Percentiles rank a stretch among this genome's conserved stretches.
These are phyloP conservation scores for Melanotaenia trifasciata DNA, from an alignment of 2,797 vertebrate species.

Conservation along the genomic window DNA sequence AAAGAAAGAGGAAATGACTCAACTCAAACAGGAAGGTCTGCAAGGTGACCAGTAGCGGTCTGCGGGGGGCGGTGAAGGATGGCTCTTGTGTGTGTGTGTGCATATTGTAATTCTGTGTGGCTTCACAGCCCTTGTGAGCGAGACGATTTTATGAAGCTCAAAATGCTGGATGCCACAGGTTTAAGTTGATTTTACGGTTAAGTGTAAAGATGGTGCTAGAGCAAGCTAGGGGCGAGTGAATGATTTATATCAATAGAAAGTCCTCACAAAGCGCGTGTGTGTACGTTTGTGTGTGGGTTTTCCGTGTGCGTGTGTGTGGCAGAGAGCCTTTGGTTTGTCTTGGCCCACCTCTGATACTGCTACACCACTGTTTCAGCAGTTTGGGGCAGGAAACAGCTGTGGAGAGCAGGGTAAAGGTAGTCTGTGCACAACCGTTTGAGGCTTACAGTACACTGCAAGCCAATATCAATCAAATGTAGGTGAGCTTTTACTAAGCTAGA, in stretches of 20 bases:
- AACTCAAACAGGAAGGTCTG: slow-evolving; percentile 80
- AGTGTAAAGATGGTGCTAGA: background rate
- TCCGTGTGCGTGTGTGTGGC: slow-evolving; percentile 31
- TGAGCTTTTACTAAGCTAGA: slow-evolving; percentile 55
- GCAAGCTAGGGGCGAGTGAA: slow-evolving; percentile 1
- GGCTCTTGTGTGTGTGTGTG: slow-evolving; percentile 13
- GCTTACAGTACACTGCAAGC: slow-evolving; percentile 64
- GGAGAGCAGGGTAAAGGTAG: slow-evolving; percentile 68
- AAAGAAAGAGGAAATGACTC: slow-evolving; percentile 82
- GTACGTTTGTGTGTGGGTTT: background rate
- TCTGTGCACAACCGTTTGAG: slow-evolving; percentile 76
- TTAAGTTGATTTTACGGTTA: background rate
- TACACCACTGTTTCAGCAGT: slow-evolving; percentile 81
- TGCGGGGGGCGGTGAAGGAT: slow-evolving; percentile 39
- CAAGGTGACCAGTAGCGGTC: slow-evolving; percentile 79
- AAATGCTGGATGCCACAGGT: background rate
- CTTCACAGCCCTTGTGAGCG: background rate
- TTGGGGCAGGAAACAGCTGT: slow-evolving; percentile 86
- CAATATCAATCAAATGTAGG: slow-evolving; percentile 79
- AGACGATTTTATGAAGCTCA: background rate
- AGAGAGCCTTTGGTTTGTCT: slow-evolving; percentile 56
- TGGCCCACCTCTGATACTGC: slow-evolving; percentile 67
- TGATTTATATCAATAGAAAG: slow-evolving; percentile 12
- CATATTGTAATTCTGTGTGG: background rate
- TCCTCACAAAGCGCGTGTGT: background rate